These are phyloP conservation scores for Magallana gigas DNA, from an alignment of 1,140 invertebrate species.

Conservation along the genomic window DNA sequence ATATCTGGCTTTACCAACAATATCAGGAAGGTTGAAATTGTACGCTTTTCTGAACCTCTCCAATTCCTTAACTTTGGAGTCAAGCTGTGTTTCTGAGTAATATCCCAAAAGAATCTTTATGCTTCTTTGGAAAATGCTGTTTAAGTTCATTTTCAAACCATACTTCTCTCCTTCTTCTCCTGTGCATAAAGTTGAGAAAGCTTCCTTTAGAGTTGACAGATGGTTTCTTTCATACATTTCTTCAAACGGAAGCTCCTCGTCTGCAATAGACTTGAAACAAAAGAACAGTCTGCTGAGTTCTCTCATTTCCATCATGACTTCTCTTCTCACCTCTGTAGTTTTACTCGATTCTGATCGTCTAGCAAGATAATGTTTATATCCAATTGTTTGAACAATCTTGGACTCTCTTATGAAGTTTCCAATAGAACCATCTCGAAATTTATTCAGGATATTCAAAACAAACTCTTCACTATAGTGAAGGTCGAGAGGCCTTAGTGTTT, in stretches of 20 bases:
- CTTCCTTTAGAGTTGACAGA: conserved; percentile 34
- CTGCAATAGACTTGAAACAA: neutral
- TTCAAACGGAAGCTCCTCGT: neutral
- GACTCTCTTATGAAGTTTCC: too few relatives aligned
- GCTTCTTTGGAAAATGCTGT: conserved; percentile 31
- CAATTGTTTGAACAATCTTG: too few relatives aligned
- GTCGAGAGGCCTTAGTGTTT: too few relatives aligned
- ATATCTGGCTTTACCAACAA: conserved; percentile 42
- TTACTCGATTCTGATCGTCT: too few relatives aligned
- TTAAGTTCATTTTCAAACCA: conserved; percentile 21
- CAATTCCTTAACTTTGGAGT: neutral
- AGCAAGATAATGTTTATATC: too few relatives aligned
- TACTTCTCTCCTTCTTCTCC: conserved; percentile 40
- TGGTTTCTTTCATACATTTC: conserved; percentile 37
- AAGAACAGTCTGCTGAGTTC: conserved; percentile 30
- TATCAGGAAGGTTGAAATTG: conserved; percentile 25
- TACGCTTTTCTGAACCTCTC: neutral
- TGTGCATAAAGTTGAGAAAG: neutral
- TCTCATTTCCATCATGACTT: conserved; percentile 43
- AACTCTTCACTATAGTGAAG: too few relatives aligned
- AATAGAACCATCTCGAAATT: too few relatives aligned
- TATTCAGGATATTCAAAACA: too few relatives aligned
- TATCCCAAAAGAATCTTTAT: conserved; percentile 17
- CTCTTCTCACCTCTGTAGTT: too few relatives aligned
- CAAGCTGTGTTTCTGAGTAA: conserved; percentile 37